phyloP scores from a whole-genome alignment of 2,113 vertebrate species.

The Osmerus mordax region DNA sequence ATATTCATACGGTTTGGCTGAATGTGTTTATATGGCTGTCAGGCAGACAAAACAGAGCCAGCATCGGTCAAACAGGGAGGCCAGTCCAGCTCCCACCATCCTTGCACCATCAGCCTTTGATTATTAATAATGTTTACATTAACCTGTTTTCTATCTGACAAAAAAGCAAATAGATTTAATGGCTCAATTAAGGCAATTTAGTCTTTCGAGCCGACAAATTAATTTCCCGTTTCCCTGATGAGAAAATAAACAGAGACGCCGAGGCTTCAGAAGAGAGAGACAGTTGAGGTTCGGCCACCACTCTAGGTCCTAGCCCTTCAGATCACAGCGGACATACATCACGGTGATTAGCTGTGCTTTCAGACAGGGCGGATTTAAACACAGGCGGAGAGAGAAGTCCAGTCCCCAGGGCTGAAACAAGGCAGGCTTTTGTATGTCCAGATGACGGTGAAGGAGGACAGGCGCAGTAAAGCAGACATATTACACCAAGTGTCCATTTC shows the following conservation, averaged over 20 bases:
- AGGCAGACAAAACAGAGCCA: constrained; percentile 9
- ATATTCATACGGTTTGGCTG: not conserved
- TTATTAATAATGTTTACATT: constrained; percentile 41
- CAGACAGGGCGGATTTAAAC: not conserved
- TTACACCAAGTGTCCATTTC: not conserved
- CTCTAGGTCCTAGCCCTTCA: not conserved
- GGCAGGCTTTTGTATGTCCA: not conserved
- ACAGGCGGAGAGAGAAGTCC: not conserved
- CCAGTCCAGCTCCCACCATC: not conserved
- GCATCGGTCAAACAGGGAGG: constrained; percentile 19
- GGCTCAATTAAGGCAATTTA: constrained; percentile 45
- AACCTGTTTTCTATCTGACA: constrained; percentile 33
- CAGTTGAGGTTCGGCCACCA: not conserved
- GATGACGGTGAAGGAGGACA: not conserved
- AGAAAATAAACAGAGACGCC: constrained; percentile 22
- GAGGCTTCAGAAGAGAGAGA: no score
- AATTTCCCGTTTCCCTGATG: constrained; percentile 28
- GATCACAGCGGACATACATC: not conserved
- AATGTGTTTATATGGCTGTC: constrained; percentile 30
- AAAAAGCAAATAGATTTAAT: constrained; percentile 32
- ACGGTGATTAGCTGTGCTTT: not conserved
- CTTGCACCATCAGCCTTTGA: constrained; percentile 7
- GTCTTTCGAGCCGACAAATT: constrained; percentile 32
- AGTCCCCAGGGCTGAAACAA: constrained; percentile 5
- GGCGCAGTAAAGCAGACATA: constrained; percentile 3